Evolutionary conservation across 2,888 invertebrate species (phyloP), one percentile per base, ranked within the genome.

Genomic region (Pinctada fucata): DNA sequence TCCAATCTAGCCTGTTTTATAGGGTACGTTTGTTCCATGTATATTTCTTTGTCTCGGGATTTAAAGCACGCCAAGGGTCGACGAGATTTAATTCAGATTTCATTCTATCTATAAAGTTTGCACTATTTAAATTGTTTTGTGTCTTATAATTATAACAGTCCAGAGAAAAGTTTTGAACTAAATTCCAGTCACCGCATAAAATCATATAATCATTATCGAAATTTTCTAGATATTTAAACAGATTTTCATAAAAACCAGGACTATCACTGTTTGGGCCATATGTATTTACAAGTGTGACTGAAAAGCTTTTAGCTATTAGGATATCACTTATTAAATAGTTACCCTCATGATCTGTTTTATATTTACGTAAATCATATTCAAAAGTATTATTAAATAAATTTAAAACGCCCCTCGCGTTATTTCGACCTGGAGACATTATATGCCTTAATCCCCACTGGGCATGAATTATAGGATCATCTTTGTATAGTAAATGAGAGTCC

Each of bases 61-160:
- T 10, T 4, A 10, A 13, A 10, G 31, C n/a, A 16, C 65, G n/a
- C 65, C 5, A 65, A 10, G 65, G 65, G n/a, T 65, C 65, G 31
- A 65, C n/a, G n/a, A 65, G 31, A 13, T 65, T 13, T 16, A 65
- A 65, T 16, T 65, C 65, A 10, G 65, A 10, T 65, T 65, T 65
- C 31, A 13, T 65, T 65, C 31, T 31, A 16, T 65, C 65, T 10
- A 65, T 31, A 65, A 13, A n/a, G 5, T 5, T 10, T 10, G 10
- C n/a, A 65, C 65, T 10, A 4, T 65, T 65, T 4, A 4, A 31
- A 13, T 65, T 10, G 31, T 65, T 65, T 10, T 65, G 65, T 5
- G 65, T 10, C 5, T 10, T 13, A 65, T 65, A 65, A 65, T 65
- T 65, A 65, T 65, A 65, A 65, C 65, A 65, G 31, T 65, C 65